Evolutionary conservation across 2,113 vertebrate species (phyloP), one percentile per base, ranked within the genome.

Genomic region (Pseudolaguvia tuberculata): DNA sequence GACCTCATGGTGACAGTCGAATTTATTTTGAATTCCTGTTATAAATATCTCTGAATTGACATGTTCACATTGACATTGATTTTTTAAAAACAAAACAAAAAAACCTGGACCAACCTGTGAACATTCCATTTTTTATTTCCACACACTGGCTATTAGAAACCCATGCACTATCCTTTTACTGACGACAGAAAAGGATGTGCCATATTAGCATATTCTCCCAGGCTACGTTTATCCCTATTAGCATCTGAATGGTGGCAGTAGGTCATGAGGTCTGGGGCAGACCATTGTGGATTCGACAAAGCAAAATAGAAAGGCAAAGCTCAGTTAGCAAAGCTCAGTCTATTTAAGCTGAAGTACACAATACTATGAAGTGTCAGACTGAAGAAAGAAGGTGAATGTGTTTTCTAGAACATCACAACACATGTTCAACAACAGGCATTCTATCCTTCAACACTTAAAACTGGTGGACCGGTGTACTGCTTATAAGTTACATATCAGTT

Each of bases 181-280:
- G 50, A 23, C 45, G 66, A 20, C 23, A 7, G 20, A 21, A 57
- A 20, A n/a, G 42, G 56, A 25, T 27, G 56, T 29, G 25, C 48
- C n/a, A 56, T 50, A 75, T 77, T 74, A 72, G 66, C 57, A 68
- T 62, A 51, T 58, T 66, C 61, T 70, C 57, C 78, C 50, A 53
- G 56, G 17, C 61, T 25, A 53, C 55, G 39, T 21, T 56, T 74
- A 59, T 72, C 13, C n/a, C n/a, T 47, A 70, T 73, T 73, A 79
- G 59, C 59, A 74, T 74, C 58, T 73, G 56, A 82, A 70, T 74
- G 50, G 67, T 47, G 48, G 25, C 75, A n/a, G 27, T 39, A 56
- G 65, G 65, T 35, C 68, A 20, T 48, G 65, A 77, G 58, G 58
- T 75, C 75, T 15, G 42, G 72, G 76, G 42, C 58, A 23, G 66